Evolutionary conservation across 1,140 invertebrate species (phyloP), one percentile per base, ranked within the genome.

Genomic region (Tenebrio molitor): DNA sequence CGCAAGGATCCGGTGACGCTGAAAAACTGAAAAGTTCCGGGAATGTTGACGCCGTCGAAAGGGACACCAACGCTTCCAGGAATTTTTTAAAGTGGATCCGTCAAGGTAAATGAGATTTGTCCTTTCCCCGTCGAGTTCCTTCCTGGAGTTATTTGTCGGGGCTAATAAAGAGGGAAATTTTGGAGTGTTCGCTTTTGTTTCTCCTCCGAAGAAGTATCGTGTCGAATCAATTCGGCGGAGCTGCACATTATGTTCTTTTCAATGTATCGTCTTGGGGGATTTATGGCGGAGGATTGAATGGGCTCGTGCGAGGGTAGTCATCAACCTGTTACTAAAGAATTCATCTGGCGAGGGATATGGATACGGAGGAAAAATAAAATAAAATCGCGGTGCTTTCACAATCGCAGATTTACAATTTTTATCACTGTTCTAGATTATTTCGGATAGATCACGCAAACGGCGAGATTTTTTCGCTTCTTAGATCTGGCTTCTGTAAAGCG

Each of bases 291-390:
- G 5, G 1, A 15, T 16, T 12, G 15, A 16, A 16, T 17, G 15
- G 42, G 12, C 15, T 44, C 14, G 15, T 17, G 14, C 4, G 19
- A 50, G 44, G 3, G 16, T 17, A 19, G 17, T 19, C 14, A 50
- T 50, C 17, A 50, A 50, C 14, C 17, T 17, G 16, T 50, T 50
- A 21, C 19, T 50, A 50, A 50, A 50, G 19, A 50, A 50, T 50
- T 50, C 44, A 50, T 50, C 44, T 21, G 17, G 10, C 44, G n/a
- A n/a, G n/a, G 19, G 0, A 17, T 8, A n/a, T 50, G 5, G 3
- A 21, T 33, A 4, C 4, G 12, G 17, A 8, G 44, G 19, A 2
- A 41, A 7, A 50, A 50, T 7, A 50, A 50, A 50, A 8, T 50
- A 33, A 33, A 33, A 3, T 33, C 29, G 8, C 29, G 8, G 4